Evolutionary conservation across 2,113 vertebrate species (phyloP), one percentile per base, ranked within the genome.

Genomic region (pig (Sus scrofa)): DNA sequence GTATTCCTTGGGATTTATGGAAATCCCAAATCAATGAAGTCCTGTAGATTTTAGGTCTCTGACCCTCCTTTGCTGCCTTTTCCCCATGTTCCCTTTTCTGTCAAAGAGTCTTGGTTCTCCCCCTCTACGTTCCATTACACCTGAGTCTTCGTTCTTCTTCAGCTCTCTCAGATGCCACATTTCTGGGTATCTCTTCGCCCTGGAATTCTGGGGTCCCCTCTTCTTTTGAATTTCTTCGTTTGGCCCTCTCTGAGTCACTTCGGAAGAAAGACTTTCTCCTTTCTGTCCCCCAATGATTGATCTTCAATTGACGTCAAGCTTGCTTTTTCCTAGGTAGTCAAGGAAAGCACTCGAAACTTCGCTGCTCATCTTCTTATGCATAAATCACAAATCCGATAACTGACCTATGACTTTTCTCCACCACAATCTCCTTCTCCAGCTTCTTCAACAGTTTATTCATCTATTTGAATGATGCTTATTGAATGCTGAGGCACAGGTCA

Each of bases 351-450:
- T 32, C 34, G 27, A 73, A 85, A 58, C 34, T 24, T 63, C 70
- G 70, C 70, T 11, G 11, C 22, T 70, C 68, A 73, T 37, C 30
- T 52, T 70, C 70, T 82, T 75, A 34, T 0, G 2, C 71, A 73
- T 81, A 84, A 94, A 77, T 89, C 70, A 88, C 62, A 92, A 81
- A 67, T 70, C 70, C 70, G 85, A n/a, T 94, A 71, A 73, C 86
- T 86, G 77, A 77, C 68, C 75, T 56, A 0, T 20, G 86, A 32
- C 63, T 63, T 71, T 73, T 79, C 58, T 52, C 32, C 15, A 32
- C 77, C 34, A 32, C 2, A 14, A 77, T 26, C 34, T 65, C 14
- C 30, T 39, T 89, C 68, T 75, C 34, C 16, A 70, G 44, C 56
- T 44, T n/a, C n/a, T n/a, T n/a, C n/a, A 83, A 62, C 20, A 94